These are phyloP conservation scores for Melanotaenia boesemani DNA, from an alignment of 2,797 vertebrate genomes.

Conservation along the genomic window DNA sequence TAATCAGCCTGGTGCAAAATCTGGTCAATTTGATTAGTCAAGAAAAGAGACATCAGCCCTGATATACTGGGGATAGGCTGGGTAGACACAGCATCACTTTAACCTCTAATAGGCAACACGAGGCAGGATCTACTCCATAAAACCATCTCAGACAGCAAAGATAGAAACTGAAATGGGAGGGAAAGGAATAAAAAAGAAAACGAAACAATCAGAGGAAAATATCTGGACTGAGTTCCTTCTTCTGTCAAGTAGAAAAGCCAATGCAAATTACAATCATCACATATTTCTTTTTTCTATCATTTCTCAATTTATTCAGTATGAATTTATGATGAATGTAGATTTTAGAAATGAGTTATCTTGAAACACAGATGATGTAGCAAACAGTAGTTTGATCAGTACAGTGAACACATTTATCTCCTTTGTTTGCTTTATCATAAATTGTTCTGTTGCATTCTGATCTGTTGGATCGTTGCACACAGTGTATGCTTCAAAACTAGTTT, in stretches of 20 bases:
- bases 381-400: neutral
- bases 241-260: conserved; percentile 20
- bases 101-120: conserved; percentile 35
- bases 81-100: conserved; percentile 21
- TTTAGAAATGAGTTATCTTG: conserved; percentile 21
- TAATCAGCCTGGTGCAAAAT: conserved; percentile 42
- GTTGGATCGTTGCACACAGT: neutral
- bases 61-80: conserved; percentile 26
- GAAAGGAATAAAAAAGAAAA: conserved; percentile 12
- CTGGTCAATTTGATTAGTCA: conserved; percentile 39
- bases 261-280: conserved; percentile 17
- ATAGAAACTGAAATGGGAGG: conserved; percentile 3
- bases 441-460: neutral
- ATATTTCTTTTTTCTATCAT: conserved; percentile 6
- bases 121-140: conserved; percentile 27
- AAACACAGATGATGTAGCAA: neutral
- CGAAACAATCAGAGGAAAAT: neutral
- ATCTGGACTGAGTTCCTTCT: conserved; percentile 14
- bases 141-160: conserved; percentile 16
- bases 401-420: neutral
- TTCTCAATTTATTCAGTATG: conserved; percentile 11
- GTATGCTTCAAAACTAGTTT: conserved; percentile 6
- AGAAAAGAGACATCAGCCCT: conserved; percentile 25
- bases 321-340: neutral
- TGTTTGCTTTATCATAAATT: conserved; percentile 13